These are phyloP conservation scores for Leptinotarsa haldemani DNA, from an alignment of 2,888 invertebrate genomes.

Conservation along the genomic window DNA sequence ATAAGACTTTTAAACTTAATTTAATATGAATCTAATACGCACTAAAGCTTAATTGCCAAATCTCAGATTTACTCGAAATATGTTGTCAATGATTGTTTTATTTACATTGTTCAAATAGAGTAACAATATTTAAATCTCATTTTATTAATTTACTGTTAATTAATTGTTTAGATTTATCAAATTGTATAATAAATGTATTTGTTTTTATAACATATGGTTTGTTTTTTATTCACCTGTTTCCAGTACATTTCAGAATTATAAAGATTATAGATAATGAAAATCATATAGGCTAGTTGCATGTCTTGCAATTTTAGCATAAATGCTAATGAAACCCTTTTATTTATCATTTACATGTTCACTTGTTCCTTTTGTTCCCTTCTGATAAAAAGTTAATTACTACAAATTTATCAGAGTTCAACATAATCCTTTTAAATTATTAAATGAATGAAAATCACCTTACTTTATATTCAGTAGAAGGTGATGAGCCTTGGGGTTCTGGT, in stretches of 20 bases:
- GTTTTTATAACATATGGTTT: conserved; percentile 29
- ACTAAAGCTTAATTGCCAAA: conserved; percentile 35
- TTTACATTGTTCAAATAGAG: conserved; percentile 28
- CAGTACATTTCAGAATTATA: not conserved
- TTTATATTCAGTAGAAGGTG: no score
- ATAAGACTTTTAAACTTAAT: conserved; percentile 27
- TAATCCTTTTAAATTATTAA: no score
- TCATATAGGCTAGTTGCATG: not conserved
- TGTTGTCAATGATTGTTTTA: not conserved
- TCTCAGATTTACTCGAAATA: conserved; percentile 19
- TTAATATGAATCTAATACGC: conserved; percentile 32
- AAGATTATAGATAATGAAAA: not conserved
- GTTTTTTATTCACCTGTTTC: not conserved
- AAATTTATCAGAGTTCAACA: no score
- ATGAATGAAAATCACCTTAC: no score
- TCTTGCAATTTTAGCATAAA: no score
- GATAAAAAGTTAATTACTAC: no score
- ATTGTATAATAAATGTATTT: conserved; percentile 41
- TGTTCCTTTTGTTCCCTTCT: no score
- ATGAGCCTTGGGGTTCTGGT: no score
- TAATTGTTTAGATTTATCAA: conserved; percentile 42
- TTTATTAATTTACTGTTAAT: conserved; percentile 43
- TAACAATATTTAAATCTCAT: conserved; percentile 36
- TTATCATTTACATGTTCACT: no score
- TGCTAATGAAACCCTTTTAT: no score